Evolutionary conservation across 2,113 vertebrate genomes (phyloP).

Genomic region (Barbus barbus): DNA sequence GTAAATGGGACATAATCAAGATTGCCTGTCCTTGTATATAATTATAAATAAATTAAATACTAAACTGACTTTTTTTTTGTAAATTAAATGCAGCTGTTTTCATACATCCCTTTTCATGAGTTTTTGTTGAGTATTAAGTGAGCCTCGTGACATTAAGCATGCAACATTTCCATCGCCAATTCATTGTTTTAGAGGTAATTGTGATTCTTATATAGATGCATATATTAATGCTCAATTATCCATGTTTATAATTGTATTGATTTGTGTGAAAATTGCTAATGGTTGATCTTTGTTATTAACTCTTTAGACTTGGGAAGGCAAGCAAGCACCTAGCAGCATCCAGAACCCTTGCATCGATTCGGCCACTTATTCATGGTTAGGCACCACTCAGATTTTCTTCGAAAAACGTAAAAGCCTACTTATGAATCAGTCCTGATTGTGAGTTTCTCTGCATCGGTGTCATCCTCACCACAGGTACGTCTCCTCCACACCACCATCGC

Average conservation of each 20-base stretch:
- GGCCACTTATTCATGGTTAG: neutral
- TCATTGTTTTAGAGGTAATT: neutral
- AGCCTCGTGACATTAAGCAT: neutral
- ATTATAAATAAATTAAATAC: too few species aligned
- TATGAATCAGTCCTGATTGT: neutral
- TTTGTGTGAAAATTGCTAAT: neutral
- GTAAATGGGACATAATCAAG: too few species aligned
- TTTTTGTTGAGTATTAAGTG: neutral
- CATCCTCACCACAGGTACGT: slow-evolving; percentile 18
- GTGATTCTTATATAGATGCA: neutral
- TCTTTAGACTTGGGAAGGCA: neutral
- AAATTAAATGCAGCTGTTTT: too few species aligned
- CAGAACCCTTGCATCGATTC: neutral
- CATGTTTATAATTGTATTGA: neutral
- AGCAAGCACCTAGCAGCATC: neutral
- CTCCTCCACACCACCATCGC: slow-evolving; percentile 70
- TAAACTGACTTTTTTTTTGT: too few species aligned
- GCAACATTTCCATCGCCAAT: neutral
- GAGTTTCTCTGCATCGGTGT: neutral
- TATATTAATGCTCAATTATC: neutral
- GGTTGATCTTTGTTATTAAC: neutral
- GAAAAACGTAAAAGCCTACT: neutral
- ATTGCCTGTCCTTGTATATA: too few species aligned
- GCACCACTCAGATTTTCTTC: neutral
- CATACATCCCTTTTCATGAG: too few species aligned